Conservation (phyloP, 64 coral and sea anemone genomes). For the Dendrophyllia cribrosa region DNA sequence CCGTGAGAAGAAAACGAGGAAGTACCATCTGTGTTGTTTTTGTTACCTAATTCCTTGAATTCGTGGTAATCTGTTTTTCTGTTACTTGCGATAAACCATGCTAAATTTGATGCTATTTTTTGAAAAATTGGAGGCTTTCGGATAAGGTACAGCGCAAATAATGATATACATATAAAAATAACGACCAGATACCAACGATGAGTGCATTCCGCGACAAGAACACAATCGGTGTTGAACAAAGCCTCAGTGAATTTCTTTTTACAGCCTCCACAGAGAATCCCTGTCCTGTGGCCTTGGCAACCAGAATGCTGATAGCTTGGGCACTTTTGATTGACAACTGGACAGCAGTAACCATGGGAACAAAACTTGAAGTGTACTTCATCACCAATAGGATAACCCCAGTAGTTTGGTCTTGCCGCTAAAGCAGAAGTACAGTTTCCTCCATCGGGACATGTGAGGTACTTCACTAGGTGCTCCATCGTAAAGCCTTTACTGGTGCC, state of each 20-base stretch:
- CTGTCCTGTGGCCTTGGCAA: constrained; percentile 55
- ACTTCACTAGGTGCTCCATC: too few relatives aligned
- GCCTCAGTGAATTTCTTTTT: constrained; percentile 24
- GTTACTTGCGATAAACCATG: constrained; percentile 3
- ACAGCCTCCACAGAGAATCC: constrained; percentile 44
- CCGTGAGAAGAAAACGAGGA: neutral
- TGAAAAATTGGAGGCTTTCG: constrained; percentile 33
- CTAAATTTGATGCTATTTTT: neutral
- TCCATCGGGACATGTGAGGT: too few relatives aligned
- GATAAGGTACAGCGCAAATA: constrained; percentile 11
- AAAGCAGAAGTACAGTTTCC: too few relatives aligned
- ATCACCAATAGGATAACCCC: constrained; percentile 28
- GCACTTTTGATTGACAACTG: constrained; percentile 17
- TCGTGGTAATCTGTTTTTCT: neutral
- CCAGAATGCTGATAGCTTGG: constrained; percentile 20
- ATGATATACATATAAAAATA: neutral
- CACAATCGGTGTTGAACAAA: constrained; percentile 5
- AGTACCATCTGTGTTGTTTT: neutral
- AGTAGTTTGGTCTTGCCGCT: too few relatives aligned
- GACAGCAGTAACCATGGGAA: constrained; percentile 50
- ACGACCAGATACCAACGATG: constrained; percentile 13
- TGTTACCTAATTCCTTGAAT: neutral
- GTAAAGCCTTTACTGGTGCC: constrained; percentile 4
- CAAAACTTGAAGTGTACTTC: constrained; percentile 25
- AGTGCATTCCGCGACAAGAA: neutral